Conservation (phyloP, 2,797 vertebrate genomes). For the Centropyge bicolor region DNA sequence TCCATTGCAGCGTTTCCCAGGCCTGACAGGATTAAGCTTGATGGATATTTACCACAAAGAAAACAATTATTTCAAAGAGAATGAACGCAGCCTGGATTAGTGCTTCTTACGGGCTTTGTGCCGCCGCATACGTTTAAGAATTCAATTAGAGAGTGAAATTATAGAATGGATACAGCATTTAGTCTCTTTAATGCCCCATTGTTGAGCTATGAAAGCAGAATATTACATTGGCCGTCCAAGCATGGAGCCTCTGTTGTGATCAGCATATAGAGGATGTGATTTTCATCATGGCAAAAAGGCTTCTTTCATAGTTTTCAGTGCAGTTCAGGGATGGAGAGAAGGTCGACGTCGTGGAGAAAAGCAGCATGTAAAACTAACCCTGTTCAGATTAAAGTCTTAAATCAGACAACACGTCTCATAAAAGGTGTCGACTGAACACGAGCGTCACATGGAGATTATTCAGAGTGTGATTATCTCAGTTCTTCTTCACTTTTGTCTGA, state of each 20-base stretch:
- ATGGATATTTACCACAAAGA: constrained; percentile 35
- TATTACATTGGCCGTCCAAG: constrained; percentile 1
- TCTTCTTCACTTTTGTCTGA: background rate
- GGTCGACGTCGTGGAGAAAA: background rate
- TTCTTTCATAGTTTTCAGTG: constrained; percentile 22
- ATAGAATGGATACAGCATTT: constrained; percentile 31
- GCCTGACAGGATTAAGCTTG: constrained; percentile 32
- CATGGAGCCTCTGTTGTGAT: constrained; percentile 1
- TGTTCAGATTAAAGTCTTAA: background rate
- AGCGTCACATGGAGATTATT: background rate
- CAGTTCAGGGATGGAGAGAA: constrained; percentile 4
- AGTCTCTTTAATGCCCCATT: constrained; percentile 20
- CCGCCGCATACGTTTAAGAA: constrained; percentile 24
- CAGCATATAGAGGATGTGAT: constrained; percentile 15
- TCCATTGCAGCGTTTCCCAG: background rate
- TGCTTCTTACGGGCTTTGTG: constrained; percentile 29
- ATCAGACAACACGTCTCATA: background rate
- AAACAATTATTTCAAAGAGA: constrained; percentile 34
- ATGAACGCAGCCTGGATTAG: constrained; percentile 42
- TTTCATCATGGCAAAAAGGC: background rate
- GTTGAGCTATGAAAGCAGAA: constrained; percentile 26
- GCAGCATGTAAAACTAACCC: background rate
- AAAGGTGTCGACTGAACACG: background rate
- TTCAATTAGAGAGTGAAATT: constrained; percentile 44
- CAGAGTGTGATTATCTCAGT: background rate